Evolutionary conservation across 2,797 vertebrate genomes (phyloP).

Genomic region (Australoheros facetus): DNA sequence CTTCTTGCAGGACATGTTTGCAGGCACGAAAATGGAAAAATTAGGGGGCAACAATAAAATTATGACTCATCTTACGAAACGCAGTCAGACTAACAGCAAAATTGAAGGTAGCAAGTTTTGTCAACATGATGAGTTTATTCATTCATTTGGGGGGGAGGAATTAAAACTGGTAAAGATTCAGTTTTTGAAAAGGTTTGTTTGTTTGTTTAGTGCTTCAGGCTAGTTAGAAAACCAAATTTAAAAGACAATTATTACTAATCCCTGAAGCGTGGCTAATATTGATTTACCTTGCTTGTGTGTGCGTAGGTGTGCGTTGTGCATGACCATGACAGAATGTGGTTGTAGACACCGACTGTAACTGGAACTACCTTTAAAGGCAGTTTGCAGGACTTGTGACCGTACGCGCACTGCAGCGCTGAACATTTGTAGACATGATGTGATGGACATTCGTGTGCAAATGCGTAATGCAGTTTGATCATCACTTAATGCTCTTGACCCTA

Average conservation of each 20-base stretch:
- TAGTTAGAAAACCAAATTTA: neutral
- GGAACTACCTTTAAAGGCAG: neutral
- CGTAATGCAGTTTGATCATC: neutral
- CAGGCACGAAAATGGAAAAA: slow-evolving; percentile 21
- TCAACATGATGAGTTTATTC: neutral
- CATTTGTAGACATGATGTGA: too few relatives aligned
- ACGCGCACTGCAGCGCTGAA: neutral
- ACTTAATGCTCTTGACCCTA: neutral
- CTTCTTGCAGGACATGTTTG: neutral
- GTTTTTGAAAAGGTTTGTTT: neutral
- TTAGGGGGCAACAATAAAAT: slow-evolving; percentile 21
- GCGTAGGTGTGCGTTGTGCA: neutral
- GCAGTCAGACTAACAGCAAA: neutral
- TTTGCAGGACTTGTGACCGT: neutral
- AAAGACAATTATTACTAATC: neutral
- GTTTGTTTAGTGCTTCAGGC: neutral
- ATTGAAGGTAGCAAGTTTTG: neutral
- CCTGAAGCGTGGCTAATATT: neutral
- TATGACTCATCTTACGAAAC: neutral
- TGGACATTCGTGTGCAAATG: neutral
- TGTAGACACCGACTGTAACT: neutral
- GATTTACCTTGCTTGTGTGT: neutral
- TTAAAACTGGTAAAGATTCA: neutral
- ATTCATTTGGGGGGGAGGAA: neutral
- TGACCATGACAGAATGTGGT: neutral